phyloP scores from a whole-genome alignment of 2,113 vertebrate species.

The Riparia riparia region DNA sequence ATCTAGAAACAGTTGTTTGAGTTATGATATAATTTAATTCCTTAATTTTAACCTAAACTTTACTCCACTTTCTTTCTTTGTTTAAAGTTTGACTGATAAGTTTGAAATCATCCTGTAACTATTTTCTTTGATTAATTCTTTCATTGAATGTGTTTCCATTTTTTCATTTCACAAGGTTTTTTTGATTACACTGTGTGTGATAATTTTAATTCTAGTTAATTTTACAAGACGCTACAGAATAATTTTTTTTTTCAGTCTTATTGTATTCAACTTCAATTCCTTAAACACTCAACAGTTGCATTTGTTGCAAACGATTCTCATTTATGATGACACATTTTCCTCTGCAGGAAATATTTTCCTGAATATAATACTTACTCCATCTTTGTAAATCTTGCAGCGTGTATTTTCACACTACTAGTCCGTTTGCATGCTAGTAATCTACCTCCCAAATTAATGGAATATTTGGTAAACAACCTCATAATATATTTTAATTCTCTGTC shows the following conservation, averaged over 20 bases:
- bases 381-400: not conserved
- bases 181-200: slow-evolving; percentile 1
- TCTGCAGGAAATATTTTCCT: not conserved
- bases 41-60: slow-evolving; percentile 58
- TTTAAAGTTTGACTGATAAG: slow-evolving; percentile 20
- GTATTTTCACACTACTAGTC: not conserved
- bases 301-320: not conserved
- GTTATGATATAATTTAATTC: slow-evolving; percentile 62
- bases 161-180: not conserved
- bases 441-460: not conserved
- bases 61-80: not conserved
- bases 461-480: not conserved
- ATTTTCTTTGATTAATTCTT: slow-evolving; percentile 46
- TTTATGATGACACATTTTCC: not conserved
- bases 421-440: not conserved
- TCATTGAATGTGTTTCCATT: not conserved
- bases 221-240: not conserved
- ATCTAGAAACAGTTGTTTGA: slow-evolving; percentile 53
- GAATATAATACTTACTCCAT: not conserved
- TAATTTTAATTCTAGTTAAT: slow-evolving; percentile 4
- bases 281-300: not conserved
- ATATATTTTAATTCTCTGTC: not conserved
- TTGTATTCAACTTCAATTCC: not conserved
- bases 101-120: slow-evolving; percentile 4
- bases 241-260: not conserved